Conservation (phyloP, 2,888 invertebrate species). For the Adelphocoris suturalis region DNA sequence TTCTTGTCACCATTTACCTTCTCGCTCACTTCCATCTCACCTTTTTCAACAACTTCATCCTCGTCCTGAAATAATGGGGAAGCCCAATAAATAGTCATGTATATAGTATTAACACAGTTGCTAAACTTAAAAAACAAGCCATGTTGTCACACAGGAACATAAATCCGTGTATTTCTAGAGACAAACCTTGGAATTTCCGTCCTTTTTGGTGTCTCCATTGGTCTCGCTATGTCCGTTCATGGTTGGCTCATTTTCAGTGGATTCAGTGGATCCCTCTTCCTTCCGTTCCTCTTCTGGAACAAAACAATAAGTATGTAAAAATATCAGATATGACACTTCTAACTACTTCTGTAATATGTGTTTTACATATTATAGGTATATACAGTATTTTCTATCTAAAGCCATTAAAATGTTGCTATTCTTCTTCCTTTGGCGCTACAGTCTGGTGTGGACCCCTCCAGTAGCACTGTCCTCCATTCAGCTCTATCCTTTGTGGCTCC, state of each 20-base stretch:
- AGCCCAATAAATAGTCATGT: too few relatives aligned
- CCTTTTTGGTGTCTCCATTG: constrained; percentile 46
- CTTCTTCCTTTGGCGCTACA: too few relatives aligned
- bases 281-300: constrained; percentile 49
- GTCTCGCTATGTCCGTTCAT: constrained; percentile 54
- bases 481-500: too few relatives aligned
- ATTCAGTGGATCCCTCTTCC: constrained; percentile 35
- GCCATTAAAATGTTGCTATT: too few relatives aligned
- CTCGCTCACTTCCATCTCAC: constrained; percentile 80
- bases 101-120: background rate
- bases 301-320: background rate
- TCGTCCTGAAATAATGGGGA: constrained; percentile 70
- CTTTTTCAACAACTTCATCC: constrained; percentile 78
- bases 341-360: too few relatives aligned
- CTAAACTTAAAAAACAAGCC: background rate
- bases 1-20: constrained; percentile 77
- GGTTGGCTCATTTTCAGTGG: constrained; percentile 3
- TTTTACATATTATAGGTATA: too few relatives aligned
- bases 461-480: too few relatives aligned
- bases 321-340: too few relatives aligned
- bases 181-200: constrained; percentile 26
- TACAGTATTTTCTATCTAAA: too few relatives aligned
- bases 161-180: background rate
- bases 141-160: background rate
- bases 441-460: too few relatives aligned